A percentile compares a stretch with the other conserved stretches of the same genome.
phyloP scores from a whole-genome alignment of 2,113 vertebrate genomes.

The Camelus bactrianus region DNA sequence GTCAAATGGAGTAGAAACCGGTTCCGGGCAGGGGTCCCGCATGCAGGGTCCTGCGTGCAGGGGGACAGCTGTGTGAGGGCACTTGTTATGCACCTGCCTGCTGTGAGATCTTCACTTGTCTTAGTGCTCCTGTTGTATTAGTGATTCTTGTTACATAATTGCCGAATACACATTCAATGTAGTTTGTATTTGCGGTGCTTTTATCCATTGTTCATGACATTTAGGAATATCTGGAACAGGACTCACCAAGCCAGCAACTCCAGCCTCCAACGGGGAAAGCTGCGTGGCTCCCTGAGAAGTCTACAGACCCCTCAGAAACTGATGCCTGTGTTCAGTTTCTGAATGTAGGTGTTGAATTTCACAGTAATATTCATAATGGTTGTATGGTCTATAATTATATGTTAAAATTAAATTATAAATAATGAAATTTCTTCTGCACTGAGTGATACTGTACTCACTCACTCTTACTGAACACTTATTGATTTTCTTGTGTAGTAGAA shows the following conservation, averaged over 20 bases:
- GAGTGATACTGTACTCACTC: not conserved
- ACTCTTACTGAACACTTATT: not conserved
- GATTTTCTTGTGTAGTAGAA: not conserved
- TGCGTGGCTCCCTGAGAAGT: conserved; percentile 79
- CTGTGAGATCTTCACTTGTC: not conserved
- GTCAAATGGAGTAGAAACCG: not conserved
- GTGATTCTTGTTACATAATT: not conserved
- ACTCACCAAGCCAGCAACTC: conserved; percentile 82
- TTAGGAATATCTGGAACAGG: conserved; percentile 87
- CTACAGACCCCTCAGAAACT: conserved; percentile 79
- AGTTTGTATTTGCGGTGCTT: conserved; percentile 44
- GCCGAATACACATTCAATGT: not conserved
- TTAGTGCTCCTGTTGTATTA: not conserved
- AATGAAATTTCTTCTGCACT: not conserved
- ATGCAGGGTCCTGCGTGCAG: not conserved
- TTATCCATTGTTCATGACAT: conserved; percentile 73
- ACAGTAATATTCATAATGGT: conserved; percentile 25
- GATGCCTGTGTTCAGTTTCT: conserved; percentile 68
- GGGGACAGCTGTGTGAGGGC: not conserved
- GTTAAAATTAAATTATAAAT: conserved; percentile 27
- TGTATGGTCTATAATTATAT: not conserved
- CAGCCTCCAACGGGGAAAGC: conserved; percentile 61
- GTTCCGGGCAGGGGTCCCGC: not conserved
- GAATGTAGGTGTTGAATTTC: conserved; percentile 81
- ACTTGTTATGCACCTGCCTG: not conserved